Conservation (phyloP, 2,888 invertebrate genomes). For the Pocota personata region DNA sequence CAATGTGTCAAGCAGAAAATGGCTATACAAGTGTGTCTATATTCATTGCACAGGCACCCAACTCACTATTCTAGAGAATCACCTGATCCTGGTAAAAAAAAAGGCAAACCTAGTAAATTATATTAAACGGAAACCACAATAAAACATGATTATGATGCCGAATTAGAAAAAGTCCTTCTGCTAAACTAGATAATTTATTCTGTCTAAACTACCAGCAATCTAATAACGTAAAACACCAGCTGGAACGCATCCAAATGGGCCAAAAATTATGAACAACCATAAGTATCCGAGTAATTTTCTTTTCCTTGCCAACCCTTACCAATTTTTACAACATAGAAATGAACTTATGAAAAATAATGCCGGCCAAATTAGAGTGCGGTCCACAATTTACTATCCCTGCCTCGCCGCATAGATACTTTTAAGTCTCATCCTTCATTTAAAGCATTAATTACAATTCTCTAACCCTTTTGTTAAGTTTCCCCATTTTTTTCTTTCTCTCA, state of each 20-base stretch:
- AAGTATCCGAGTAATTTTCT: neutral
- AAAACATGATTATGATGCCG: neutral
- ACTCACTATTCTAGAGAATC: too few relatives aligned
- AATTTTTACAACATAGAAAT: neutral
- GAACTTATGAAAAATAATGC: slow-evolving; percentile 50
- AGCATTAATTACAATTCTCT: slow-evolving; percentile 66
- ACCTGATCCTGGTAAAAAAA: too few relatives aligned
- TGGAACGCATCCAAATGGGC: slow-evolving; percentile 26
- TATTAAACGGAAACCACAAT: neutral
- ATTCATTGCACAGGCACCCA: too few relatives aligned
- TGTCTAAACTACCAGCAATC: neutral
- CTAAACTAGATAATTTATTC: slow-evolving; percentile 19
- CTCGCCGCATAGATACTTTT: neutral
- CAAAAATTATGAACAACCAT: slow-evolving; percentile 1
- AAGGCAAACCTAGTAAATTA: neutral
- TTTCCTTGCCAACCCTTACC: neutral
- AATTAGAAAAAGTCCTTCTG: neutral
- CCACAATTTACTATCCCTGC: slow-evolving; percentile 1
- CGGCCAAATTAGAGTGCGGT: slow-evolving; percentile 46
- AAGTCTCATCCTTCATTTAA: slow-evolving; percentile 55
- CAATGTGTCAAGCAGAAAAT: too few relatives aligned
- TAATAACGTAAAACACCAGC: slow-evolving; percentile 10
- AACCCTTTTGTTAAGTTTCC: slow-evolving; percentile 50
- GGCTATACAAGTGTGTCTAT: too few relatives aligned
- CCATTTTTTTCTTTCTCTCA: neutral